Conservation (phyloP, 2,888 invertebrate genomes). For the Pheosia tremula region DNA sequence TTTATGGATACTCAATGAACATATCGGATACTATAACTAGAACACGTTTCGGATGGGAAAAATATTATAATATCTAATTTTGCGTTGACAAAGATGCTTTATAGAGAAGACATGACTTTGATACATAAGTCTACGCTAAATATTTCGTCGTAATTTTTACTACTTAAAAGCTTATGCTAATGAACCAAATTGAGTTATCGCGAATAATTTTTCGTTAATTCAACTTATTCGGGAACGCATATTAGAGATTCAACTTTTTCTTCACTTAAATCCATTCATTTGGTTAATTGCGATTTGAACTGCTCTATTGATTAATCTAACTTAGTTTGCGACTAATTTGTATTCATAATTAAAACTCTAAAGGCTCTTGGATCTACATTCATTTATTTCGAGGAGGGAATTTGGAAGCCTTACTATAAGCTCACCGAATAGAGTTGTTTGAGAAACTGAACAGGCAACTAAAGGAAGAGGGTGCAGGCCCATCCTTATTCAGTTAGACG, state of each 20-base stretch:
- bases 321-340: not conserved
- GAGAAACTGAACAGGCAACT: slow-evolving; percentile 52
- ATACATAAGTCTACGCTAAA: too few species aligned
- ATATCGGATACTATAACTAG: not conserved
- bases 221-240: not conserved
- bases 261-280: slow-evolving; percentile 16
- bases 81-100: too few species aligned
- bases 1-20: too few species aligned
- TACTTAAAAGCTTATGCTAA: not conserved
- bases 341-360: not conserved
- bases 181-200: not conserved
- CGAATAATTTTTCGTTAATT: not conserved
- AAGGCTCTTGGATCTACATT: not conserved
- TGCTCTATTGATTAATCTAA: slow-evolving; percentile 14
- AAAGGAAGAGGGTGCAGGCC: slow-evolving; percentile 54
- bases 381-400: not conserved
- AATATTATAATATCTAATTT: too few species aligned
- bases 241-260: slow-evolving; percentile 11
- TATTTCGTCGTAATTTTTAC: too few species aligned
- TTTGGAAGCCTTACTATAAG: not conserved
- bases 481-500: slow-evolving; percentile 75
- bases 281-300: slow-evolving; percentile 19
- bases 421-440: slow-evolving; percentile 67
- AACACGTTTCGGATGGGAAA: too few species aligned
- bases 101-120: too few species aligned